phyloP scores from a whole-genome alignment of 2,113 vertebrate species.

The Fregata magnificens region DNA sequence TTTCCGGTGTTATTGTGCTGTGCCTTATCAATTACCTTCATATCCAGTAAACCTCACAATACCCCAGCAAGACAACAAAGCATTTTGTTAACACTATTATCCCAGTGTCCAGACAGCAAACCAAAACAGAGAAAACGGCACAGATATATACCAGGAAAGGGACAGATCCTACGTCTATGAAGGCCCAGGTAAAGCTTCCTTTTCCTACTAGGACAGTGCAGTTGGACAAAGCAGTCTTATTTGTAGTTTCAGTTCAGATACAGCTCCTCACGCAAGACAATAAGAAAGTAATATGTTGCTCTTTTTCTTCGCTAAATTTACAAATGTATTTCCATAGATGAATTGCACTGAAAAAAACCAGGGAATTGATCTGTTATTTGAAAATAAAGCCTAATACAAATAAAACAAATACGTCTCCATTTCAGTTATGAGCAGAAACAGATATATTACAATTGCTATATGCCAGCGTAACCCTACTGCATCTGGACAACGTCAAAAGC shows the following conservation, averaged over 20 bases:
- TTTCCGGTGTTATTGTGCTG: neutral
- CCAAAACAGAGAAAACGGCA: neutral
- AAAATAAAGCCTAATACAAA: neutral
- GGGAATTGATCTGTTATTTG: neutral
- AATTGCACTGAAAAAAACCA: neutral
- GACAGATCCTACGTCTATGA: neutral
- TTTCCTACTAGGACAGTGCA: neutral
- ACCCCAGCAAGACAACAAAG: neutral
- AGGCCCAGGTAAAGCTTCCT: neutral
- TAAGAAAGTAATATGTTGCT: neutral
- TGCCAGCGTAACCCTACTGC: neutral
- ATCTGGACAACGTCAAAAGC: neutral
- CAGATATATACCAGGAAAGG: neutral
- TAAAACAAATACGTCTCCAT: neutral
- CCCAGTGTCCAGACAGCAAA: neutral
- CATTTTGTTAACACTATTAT: neutral
- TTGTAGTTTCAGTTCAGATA: neutral
- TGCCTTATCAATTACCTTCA: neutral
- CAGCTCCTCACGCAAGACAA: neutral
- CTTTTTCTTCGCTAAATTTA: neutral
- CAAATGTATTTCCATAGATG: neutral
- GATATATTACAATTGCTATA: neutral
- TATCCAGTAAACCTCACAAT: neutral
- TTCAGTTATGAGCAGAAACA: neutral
- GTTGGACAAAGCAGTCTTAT: neutral